These are phyloP conservation scores for Drosophila leonis DNA, from an alignment of 2,888 invertebrate genomes.

Conservation along the genomic window DNA sequence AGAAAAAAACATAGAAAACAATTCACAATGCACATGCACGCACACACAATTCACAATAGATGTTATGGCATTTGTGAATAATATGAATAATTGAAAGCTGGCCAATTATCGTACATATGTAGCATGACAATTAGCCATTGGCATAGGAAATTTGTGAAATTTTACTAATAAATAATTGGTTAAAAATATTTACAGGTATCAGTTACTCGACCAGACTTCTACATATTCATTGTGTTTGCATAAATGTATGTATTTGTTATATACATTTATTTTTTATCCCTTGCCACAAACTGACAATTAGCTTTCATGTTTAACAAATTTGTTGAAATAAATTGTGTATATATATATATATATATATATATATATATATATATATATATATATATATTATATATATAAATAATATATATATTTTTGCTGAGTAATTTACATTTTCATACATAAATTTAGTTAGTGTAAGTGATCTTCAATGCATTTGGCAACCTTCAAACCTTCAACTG, in stretches of 20 bases:
- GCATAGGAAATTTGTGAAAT: constrained; percentile 35
- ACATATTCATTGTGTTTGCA: neutral
- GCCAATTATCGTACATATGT: constrained; percentile 57
- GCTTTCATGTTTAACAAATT: neutral
- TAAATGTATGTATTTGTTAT: neutral
- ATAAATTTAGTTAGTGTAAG: no score
- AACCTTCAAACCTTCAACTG: no score
- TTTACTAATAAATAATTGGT: constrained; percentile 35
- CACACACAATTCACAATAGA: constrained; percentile 6
- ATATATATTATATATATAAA: no score
- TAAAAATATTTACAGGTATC: constrained; percentile 51
- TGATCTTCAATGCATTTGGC: no score
- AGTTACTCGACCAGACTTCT: constrained; percentile 13
- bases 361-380: no score
- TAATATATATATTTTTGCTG: no score
- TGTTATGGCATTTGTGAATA: constrained; percentile 38
- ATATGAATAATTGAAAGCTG: constrained; percentile 64
- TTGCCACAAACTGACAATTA: neutral
- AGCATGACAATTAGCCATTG: constrained; percentile 54
- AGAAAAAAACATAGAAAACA: constrained; percentile 8
- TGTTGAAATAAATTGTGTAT: neutral
- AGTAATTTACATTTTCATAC: no score
- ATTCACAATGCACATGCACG: constrained; percentile 11
- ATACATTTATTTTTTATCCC: neutral
- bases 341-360: no score